Base-by-base conservation (phyloP, 2,797 vertebrate species). In the Mallotus villosus region DNA sequence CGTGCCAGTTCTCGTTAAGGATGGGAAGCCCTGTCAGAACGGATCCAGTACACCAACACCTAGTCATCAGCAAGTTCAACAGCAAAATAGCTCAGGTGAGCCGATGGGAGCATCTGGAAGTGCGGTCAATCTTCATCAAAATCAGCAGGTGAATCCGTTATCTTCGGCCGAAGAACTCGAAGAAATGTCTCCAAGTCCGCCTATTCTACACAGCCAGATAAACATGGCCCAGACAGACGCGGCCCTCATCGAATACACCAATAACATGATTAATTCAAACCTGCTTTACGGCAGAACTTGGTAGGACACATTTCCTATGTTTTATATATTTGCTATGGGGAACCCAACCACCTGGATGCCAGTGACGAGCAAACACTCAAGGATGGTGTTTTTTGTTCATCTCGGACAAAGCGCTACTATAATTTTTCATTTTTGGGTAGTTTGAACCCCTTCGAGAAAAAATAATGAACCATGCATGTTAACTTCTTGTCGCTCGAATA, bases 241-340 rank as follows among this genome's bases (percentile, higher is more conserved):
- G 24, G 91, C 94, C 34, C 88, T 93, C 19, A 92, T 95, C 60
- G 96, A 98, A 77, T 98, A 96, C 86, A 93, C 84, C 63, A 90
- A 90, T 83, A 92, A 91, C 76, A 92, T 95, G 92, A 91, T 95
- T 58, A 95, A 92, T 61, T 88, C 95, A 79, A 95, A 92, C 86
- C 89, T 98, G 87, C 95, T 97, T 65, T 98, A 97, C 78, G 94
- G 97, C 82, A 94, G 97, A 82, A 97, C 96, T 68, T 98, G 97
- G 97, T 97, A 90, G 89, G 25, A 67, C 9, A 22, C n/a, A 9
- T 12, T 68, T 53, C 24, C 25, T 59, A 59, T 14, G 16, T 17
- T 60, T 53, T 58, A 61, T 63, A 58, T 67, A 46, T 51, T 34
- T 46, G 70, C 61, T 14, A 19, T 67, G 70, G 74, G 73, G 58